phyloP scores from a whole-genome alignment of 1,140 invertebrate genomes.

The Oedothorax gibbosus region DNA sequence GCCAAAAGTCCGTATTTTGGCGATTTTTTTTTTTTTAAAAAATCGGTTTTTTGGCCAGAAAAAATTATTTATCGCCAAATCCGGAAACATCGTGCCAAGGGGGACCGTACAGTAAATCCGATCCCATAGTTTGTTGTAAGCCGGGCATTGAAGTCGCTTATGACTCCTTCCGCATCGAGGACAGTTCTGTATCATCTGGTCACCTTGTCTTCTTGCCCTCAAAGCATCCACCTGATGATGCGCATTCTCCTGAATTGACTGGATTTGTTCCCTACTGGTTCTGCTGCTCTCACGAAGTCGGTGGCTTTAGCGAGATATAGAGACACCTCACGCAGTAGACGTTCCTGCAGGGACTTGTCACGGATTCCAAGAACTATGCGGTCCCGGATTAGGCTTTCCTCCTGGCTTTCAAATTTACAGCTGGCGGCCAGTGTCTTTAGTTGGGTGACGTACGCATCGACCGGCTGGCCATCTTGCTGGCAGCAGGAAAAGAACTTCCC shows the following conservation, averaged over 20 bases:
- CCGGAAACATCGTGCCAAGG: too few relatives aligned
- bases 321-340: constrained; percentile 17
- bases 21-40: too few relatives aligned
- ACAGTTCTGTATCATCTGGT: neutral
- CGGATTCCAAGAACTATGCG: constrained; percentile 14
- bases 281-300: constrained; percentile 9
- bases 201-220: neutral
- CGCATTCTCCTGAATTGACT: neutral
- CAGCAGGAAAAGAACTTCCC: constrained; percentile 13
- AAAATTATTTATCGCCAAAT: too few relatives aligned
- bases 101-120: too few relatives aligned
- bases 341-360: constrained; percentile 16
- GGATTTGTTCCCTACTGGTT: constrained; percentile 6
- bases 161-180: constrained; percentile 5
- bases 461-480: neutral
- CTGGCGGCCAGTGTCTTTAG: constrained; percentile 11
- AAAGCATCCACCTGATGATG: neutral
- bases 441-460: constrained; percentile 20
- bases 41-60: too few relatives aligned
- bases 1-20: too few relatives aligned
- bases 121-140: constrained; percentile 3
- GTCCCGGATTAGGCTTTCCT: constrained; percentile 8
- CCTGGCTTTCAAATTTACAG: constrained; percentile 10
- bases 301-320: neutral
- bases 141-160: constrained; percentile 9